Evolutionary conservation across 2,113 vertebrate genomes (phyloP).

Genomic region (Odobenus rosmarus): DNA sequence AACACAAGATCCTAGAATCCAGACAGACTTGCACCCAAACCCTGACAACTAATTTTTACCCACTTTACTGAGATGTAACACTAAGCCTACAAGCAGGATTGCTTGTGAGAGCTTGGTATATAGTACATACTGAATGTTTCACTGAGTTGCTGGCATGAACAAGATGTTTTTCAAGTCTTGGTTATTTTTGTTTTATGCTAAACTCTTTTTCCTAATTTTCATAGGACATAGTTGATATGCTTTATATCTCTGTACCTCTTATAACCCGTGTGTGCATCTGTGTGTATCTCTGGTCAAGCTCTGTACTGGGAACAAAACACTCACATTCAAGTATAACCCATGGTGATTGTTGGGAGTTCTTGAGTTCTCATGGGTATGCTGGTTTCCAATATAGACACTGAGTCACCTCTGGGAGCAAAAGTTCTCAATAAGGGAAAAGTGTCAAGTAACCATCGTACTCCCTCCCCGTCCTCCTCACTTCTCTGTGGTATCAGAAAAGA

Average conservation of each 20-base stretch:
- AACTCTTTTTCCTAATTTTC: not conserved
- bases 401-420: not conserved
- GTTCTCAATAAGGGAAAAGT: not conserved
- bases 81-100: not conserved
- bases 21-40: not conserved
- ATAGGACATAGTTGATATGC: not conserved
- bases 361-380: not conserved
- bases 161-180: not conserved
- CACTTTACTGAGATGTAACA: not conserved
- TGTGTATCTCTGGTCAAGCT: not conserved
- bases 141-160: not conserved
- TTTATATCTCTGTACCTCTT: not conserved
- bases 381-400: not conserved
- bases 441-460: not conserved
- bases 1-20: not conserved
- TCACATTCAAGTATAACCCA: not conserved
- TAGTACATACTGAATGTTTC: not conserved
- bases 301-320: not conserved
- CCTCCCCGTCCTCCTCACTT: not conserved
- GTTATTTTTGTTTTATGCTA: not conserved
- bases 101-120: not conserved
- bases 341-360: fast-evolving
- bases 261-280: not conserved
- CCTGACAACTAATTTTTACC: not conserved
- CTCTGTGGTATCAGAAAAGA: not conserved